Evolutionary conservation across 2,113 vertebrate genomes (phyloP).

Genomic region (Ailurus styani): DNA sequence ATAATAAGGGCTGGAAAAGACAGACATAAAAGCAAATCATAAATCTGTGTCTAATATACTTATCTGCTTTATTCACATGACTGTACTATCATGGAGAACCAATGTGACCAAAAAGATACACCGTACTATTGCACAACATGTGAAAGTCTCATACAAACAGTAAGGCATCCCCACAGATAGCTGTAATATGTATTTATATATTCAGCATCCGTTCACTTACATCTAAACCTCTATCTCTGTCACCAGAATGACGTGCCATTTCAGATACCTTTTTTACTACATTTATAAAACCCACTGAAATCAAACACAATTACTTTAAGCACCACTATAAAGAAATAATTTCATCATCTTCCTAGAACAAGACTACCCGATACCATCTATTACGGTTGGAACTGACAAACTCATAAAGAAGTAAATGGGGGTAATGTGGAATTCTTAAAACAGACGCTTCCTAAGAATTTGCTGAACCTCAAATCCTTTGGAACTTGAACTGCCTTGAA

Average conservation of each 20-base stretch:
- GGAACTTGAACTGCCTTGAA: slow-evolving; percentile 40
- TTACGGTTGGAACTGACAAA: neutral
- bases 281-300: neutral
- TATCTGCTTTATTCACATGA: neutral
- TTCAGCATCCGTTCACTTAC: neutral
- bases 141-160: neutral
- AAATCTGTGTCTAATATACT: neutral
- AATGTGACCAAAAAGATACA: neutral
- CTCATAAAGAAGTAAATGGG: neutral
- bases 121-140: neutral
- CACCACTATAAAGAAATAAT: neutral
- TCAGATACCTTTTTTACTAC: neutral
- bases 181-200: neutral
- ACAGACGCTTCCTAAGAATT: neutral
- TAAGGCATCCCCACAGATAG: neutral
- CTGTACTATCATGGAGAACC: neutral
- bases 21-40: neutral
- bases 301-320: slow-evolving; percentile 8
- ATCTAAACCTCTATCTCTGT: neutral
- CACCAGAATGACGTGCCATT: neutral
- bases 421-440: neutral
- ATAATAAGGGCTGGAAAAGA: neutral
- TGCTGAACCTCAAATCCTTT: slow-evolving; percentile 10
- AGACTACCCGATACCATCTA: neutral
- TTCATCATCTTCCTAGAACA: neutral